Conservation (phyloP, 1,140 invertebrate genomes). For the Eriosoma lanigerum region DNA sequence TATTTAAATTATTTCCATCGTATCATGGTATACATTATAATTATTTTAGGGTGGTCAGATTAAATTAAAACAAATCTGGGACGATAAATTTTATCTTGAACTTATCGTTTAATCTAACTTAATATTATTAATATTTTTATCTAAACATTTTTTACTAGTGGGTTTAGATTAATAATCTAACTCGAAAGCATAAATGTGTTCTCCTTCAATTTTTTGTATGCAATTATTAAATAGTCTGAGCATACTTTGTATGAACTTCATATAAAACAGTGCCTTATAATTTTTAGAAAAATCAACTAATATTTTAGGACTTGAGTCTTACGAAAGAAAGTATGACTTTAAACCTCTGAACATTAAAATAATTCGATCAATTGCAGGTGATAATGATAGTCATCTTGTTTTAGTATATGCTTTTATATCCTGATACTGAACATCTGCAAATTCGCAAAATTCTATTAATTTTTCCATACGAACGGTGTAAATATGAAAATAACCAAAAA, state of each 20-base stretch:
- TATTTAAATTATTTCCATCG: no score
- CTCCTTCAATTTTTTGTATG: constrained; percentile 4
- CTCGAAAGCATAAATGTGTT: not conserved
- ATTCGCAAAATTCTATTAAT: not conserved
- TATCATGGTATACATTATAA: no score
- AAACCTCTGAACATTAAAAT: not conserved
- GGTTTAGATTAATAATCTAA: no score
- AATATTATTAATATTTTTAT: no score
- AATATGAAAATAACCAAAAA: constrained; percentile 8
- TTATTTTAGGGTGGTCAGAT: no score
- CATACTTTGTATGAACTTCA: constrained; percentile 1
- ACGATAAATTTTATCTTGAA: no score
- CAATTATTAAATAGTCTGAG: constrained; percentile 5
- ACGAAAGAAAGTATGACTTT: not conserved
- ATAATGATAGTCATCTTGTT: not conserved
- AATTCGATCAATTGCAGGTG: not conserved
- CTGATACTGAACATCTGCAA: not conserved
- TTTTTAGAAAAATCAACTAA: constrained; percentile 9
- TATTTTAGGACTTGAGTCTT: constrained; percentile 12
- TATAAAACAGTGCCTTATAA: not conserved
- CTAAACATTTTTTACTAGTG: no score
- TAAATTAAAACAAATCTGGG: no score
- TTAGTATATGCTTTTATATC: not conserved
- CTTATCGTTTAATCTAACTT: no score
- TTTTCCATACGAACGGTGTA: not conserved